Evolutionary conservation across 2,888 invertebrate species (phyloP), one percentile per base, ranked within the genome.

Genomic region (Synanthedon andrenaeformis): DNA sequence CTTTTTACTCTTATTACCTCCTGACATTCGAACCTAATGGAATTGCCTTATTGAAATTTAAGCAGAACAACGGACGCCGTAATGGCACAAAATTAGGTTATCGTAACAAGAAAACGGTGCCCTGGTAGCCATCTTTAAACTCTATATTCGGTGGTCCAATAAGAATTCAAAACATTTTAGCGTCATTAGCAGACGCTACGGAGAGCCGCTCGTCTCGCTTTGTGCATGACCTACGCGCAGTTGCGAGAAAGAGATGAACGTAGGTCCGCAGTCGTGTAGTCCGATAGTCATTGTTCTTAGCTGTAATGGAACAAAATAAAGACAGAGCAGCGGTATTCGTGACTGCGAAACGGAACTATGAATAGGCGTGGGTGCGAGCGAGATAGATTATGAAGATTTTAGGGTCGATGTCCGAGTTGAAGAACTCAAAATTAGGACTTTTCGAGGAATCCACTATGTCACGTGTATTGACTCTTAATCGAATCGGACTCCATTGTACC

Each of bases 251-350:
- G 74, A 76, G 74, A 79, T 72, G 74, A 79, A 65, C 79, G 82
- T 79, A 83, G 69, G 66, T 72, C 70, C 68, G 67, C 64, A 64
- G 64, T 75, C 61, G 77, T 79, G 80, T 80, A 79, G 70, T 70
- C 76, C 66, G 74, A 81, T 79, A 82, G 76, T 82, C 81, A 86
- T 87, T 87, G 87, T 87, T 87, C 86, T 86, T 85, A 78, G 74
- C 70, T 72, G 80, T 84, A 83, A 84, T 86, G 83, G 84, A 82
- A 82, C 82, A 84, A 84, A 86, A 84, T 85, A 84, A 84, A 86
- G 84, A 79, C 82, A 80, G 82, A 81, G 76, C 83, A 84, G 85
- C 82, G 83, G 85, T 83, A 82, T 82, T 86, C 87, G 86, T 86
- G 86, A 85, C 82, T 79, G 73, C 63, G 86, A 84, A 82, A 85